Conservation (phyloP, 2,888 invertebrate species). For the Idaea straminata region DNA sequence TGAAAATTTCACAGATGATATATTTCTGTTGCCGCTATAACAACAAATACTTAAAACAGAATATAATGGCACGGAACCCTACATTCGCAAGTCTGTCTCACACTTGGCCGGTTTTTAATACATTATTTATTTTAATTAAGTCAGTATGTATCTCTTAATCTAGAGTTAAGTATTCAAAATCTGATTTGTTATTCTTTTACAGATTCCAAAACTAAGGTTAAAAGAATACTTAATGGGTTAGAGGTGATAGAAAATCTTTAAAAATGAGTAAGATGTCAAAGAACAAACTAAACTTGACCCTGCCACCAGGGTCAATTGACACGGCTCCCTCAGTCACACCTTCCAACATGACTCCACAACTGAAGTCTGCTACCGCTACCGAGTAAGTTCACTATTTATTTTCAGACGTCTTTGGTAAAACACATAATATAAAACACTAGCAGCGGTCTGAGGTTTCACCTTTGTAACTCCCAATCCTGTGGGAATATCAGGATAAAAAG, state of each 20-base stretch:
- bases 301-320: conserved; percentile 94
- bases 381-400: conserved; percentile 64
- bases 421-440: background rate
- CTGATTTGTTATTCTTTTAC: conserved; percentile 5
- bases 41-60: no score
- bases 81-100: no score
- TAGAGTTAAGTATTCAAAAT: no score
- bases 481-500: no score
- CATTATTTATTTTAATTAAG: no score
- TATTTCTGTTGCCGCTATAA: no score
- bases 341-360: conserved; percentile 78
- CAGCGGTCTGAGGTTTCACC: no score
- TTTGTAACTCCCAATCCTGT: no score
- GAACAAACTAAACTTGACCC: conserved; percentile 93
- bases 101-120: no score
- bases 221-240: conserved; percentile 41
- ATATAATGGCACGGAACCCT: no score
- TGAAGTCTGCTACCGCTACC: conserved; percentile 79
- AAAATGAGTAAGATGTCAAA: conserved; percentile 89
- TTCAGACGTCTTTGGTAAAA: background rate
- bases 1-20: no score
- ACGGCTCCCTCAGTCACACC: conserved; percentile 82
- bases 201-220: background rate
- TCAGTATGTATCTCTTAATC: no score
- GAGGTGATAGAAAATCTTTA: conserved; percentile 26